Base-by-base conservation (phyloP, 2,888 invertebrate species). In the Cryptus armator region DNA sequence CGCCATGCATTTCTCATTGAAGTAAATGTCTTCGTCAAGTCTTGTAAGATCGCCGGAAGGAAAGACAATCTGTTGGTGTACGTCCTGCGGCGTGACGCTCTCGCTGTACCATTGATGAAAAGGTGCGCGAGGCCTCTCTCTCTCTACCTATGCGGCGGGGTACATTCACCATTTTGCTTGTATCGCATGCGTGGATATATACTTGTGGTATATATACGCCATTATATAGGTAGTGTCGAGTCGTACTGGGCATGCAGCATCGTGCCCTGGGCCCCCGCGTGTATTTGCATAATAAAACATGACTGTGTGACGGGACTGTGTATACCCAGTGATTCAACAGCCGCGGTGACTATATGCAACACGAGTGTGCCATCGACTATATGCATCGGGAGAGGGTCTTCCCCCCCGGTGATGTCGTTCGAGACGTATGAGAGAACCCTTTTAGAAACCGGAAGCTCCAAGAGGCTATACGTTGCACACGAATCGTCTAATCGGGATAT, bases 241-340 rank as follows among this genome's bases (percentile, higher is more conserved):
- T 84, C 80, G 84, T 84, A 80, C 84, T 71, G 84, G 84, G 84
- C 84, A 80, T 80, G 80, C 62, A 74, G 74, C 71, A 84, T 80
- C 84, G 84, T 80, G 84, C 75, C 76, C 80, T 51, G 84, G 84
- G 84, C 71, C 89, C 84, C 82, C 82, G 76, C 87, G 88, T 77
- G 75, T 89, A 92, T 92, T 91, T 90, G 90, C 91, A 91, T 92
- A 91, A 91, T 92, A 91, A 92, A 92, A 91, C 90, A 91, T 88
- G 89, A 87, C 89, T 90, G 75, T 80, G 83, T 84, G 84, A 80
- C 84, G 80, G 71, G 71, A 56, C 77, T 43, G 24, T 71, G 75
- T 84, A 66, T 83, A 70, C 78, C 53, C 75, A 78, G 86, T 86
- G 86, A 87, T 86, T 86, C 85, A 87, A 84, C 82, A 64, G 66